These are phyloP conservation scores for Stictonetta naevosa DNA, from an alignment of 2,113 vertebrate genomes.

Conservation along the genomic window DNA sequence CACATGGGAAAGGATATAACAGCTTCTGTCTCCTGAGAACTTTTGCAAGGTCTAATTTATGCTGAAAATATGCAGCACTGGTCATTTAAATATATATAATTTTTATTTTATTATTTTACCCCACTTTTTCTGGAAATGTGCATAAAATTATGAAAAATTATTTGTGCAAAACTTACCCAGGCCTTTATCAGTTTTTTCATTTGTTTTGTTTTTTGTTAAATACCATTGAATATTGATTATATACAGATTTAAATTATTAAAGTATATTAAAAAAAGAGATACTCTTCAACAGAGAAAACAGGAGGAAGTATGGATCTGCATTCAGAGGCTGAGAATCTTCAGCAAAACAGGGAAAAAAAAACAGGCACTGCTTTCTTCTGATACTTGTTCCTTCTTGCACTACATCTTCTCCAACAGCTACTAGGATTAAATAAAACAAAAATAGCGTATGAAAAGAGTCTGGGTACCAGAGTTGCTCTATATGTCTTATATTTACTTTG, in stretches of 20 bases:
- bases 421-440: background rate
- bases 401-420: background rate
- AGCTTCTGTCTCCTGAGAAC: background rate
- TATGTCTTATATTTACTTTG: background rate
- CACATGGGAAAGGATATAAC: background rate
- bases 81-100: background rate
- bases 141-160: background rate
- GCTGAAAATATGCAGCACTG: background rate
- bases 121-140: background rate
- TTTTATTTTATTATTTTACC: background rate
- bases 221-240: background rate
- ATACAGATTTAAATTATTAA: background rate
- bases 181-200: background rate
- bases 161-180: background rate
- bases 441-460: background rate
- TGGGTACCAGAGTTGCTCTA: background rate
- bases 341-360: background rate
- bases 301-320: background rate
- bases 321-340: background rate
- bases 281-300: background rate
- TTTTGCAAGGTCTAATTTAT: background rate
- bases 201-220: background rate
- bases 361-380: background rate
- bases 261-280: background rate
- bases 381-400: background rate